These are phyloP conservation scores for Drosophila saltans DNA, from an alignment of 1,140 invertebrate genomes.

Conservation along the genomic window DNA sequence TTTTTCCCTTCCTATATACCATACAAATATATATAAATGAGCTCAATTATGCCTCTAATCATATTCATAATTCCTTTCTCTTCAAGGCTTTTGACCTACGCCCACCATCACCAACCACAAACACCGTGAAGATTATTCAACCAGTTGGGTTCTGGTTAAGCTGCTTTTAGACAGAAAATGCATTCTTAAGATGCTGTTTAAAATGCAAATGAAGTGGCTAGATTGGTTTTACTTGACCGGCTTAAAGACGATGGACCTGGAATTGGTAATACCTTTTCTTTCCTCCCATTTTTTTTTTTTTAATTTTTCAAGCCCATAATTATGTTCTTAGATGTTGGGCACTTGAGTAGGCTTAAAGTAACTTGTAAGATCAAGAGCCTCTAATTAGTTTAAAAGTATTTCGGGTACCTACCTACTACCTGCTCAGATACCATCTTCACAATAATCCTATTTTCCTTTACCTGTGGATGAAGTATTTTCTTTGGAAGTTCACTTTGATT, in stretches of 20 bases:
- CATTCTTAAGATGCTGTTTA: conserved; percentile 51
- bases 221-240: conserved; percentile 66
- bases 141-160: conserved; percentile 38
- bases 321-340: conserved; percentile 50
- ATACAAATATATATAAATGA: conserved; percentile 52
- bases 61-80: conserved; percentile 65
- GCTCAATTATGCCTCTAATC: conserved; percentile 76
- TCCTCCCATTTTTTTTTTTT: neutral
- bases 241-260: conserved; percentile 30
- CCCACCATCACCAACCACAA: conserved; percentile 26
- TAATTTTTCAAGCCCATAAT: conserved; percentile 41
- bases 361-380: conserved; percentile 37
- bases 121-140: conserved; percentile 1
- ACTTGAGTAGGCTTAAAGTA: conserved; percentile 54
- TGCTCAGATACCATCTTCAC: neutral
- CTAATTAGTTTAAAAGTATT: conserved; percentile 60
- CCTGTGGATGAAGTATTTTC: conserved; percentile 49
- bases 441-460: conserved; percentile 51
- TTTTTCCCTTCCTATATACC: conserved; percentile 16
- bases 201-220: conserved; percentile 75
- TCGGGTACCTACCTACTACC: conserved; percentile 19
- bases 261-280: conserved; percentile 32
- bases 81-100: conserved; percentile 40
- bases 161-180: conserved; percentile 48
- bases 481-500: conserved; percentile 57